phyloP scores from a whole-genome alignment of 2,888 invertebrate species.

The Adela reaumurella region DNA sequence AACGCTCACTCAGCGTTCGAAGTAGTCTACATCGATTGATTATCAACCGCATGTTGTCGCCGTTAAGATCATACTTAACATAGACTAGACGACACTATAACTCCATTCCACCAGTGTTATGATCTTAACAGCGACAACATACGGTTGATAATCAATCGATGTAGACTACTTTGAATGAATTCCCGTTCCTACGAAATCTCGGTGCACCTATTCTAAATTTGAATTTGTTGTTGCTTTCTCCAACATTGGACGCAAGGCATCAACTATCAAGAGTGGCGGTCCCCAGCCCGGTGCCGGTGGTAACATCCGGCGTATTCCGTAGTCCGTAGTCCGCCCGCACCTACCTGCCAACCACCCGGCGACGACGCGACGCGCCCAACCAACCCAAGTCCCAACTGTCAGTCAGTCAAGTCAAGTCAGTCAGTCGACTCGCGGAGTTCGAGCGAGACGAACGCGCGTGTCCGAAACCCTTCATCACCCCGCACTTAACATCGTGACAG shows the following conservation, averaged over 20 bases:
- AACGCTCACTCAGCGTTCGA: too few relatives aligned
- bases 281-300: conserved; percentile 28
- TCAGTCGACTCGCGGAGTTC: conserved; percentile 11
- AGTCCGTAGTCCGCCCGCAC: conserved; percentile 36
- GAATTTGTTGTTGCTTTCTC: conserved; percentile 10
- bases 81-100: too few relatives aligned
- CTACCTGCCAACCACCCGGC: conserved; percentile 14
- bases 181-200: too few relatives aligned
- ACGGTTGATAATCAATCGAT: too few relatives aligned
- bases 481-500: too few relatives aligned
- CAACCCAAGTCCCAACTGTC: conserved; percentile 28
- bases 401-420: conserved; percentile 20
- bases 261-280: conserved; percentile 30
- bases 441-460: conserved; percentile 8
- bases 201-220: conserved; percentile 12
- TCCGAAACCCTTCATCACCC: conserved; percentile 1
- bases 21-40: too few relatives aligned
- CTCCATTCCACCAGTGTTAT: too few relatives aligned
- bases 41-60: too few relatives aligned
- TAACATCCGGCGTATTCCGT: conserved; percentile 43
- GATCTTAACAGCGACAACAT: too few relatives aligned
- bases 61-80: too few relatives aligned
- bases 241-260: conserved; percentile 15
- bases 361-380: conserved; percentile 36
- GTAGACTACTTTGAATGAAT: too few relatives aligned